Conservation (phyloP, 2,797 vertebrate species). For the Chanos chanos region DNA sequence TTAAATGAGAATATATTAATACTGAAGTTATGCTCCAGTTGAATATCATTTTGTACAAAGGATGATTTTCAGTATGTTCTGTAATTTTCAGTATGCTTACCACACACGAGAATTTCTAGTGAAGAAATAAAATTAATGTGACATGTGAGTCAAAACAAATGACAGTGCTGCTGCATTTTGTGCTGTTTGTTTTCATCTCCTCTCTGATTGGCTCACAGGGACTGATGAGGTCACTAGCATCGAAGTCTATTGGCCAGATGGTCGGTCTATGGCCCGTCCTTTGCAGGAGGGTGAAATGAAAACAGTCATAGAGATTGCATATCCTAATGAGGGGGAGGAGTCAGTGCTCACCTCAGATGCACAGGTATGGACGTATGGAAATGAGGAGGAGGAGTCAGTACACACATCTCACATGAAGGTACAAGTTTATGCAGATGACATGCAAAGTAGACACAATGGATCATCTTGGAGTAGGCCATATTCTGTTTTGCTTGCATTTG, state of each 20-base stretch:
- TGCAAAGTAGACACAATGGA: background rate
- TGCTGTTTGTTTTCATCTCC: background rate
- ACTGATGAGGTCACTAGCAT: constrained; percentile 77
- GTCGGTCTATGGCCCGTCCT: constrained; percentile 58
- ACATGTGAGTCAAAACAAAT: background rate
- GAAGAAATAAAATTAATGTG: background rate
- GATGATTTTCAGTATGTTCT: no score
- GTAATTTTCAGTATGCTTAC: background rate
- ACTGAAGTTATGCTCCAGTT: background rate
- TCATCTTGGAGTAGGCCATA: background rate
- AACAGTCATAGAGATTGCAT: constrained; percentile 78
- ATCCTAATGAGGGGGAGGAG: constrained; percentile 61
- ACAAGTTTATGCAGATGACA: background rate
- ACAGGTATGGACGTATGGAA: constrained; percentile 65
- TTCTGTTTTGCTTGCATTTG: no score
- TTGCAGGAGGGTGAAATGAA: constrained; percentile 78
- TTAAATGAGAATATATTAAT: background rate
- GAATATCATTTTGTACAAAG: background rate
- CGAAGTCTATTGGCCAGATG: constrained; percentile 86
- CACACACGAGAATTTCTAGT: background rate
- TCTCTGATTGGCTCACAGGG: constrained; percentile 59
- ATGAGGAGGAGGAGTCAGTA: background rate
- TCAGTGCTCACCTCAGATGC: constrained; percentile 47
- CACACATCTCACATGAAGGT: background rate
- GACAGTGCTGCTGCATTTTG: background rate